Base-by-base conservation (phyloP, 2,113 vertebrate genomes). In the Atlantisia rogersi region DNA sequence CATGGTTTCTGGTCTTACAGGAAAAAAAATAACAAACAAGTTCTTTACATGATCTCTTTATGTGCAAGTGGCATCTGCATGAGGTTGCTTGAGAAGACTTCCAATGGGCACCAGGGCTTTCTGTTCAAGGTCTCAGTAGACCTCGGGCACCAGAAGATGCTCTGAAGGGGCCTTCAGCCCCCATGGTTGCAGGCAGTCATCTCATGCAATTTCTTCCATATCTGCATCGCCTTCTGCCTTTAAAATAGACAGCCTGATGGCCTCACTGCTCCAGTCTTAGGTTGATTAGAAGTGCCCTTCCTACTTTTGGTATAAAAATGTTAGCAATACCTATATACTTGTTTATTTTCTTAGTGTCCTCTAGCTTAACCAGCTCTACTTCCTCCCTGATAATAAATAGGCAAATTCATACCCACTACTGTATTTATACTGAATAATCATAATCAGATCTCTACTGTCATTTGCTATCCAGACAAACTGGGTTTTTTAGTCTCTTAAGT, bases 111-210 rank as follows among this genome's bases (percentile, higher is more conserved):
- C 37, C 31, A n/a, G 9, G 19, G 52, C 29, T 91, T 44, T 88
- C 46, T 63, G 56, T 18, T 73, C 44, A 69, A 64, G 58, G 20
- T 79, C 3, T 0, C 15, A 18, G 25, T 37, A 24, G 3, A 80
- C 53, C 26, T 86, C 35, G 55, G 44, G 44, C 55, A 84, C 31
- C 6, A 5, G 28, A 35, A 82, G 20, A 10, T 40, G 26, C 48
- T 53, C 55, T 1, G 0, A 63, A 86, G n/a, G 21, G 55, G 6
- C 28, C 31, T 88, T 22, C 44, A 77, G 37, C 11, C 55, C n/a
- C 11, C 3, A 1, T 5, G 8, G 32, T 37, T 80, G 29, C 28
- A 56, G 42, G 15, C 12, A 71, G n/a, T 59, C 2, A 0, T 55
- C 40, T 31, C 24, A 8, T 32, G 15, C 53, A 78, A 37, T 28